Evolutionary conservation across 2,888 invertebrate species (phyloP).

Genomic region (Hyppa rectilinea): DNA sequence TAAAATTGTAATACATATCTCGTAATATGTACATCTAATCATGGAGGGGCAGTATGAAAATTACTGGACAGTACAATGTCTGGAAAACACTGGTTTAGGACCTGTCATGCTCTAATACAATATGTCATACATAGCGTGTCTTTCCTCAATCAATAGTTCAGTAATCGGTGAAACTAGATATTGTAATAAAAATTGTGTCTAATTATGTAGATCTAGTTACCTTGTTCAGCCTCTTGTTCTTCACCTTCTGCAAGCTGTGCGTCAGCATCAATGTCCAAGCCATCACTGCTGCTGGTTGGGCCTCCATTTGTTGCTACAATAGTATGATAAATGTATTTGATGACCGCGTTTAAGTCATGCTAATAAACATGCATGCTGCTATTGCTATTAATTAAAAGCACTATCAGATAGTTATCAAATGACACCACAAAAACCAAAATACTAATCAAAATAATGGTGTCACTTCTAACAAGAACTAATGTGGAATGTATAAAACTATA

Average conservation of each 20-base stretch:
- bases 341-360: constrained; percentile 31
- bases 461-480: constrained; percentile 24
- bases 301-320: constrained; percentile 82
- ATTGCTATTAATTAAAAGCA: neutral
- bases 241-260: constrained; percentile 75
- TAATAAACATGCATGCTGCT: too few species aligned
- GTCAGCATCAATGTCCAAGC: constrained; percentile 79
- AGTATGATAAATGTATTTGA: constrained; percentile 40
- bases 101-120: neutral
- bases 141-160: neutral
- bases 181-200: neutral
- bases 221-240: constrained; percentile 78
- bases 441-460: constrained; percentile 57
- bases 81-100: too few species aligned
- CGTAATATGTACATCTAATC: too few species aligned
- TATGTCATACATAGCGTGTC: neutral
- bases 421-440: constrained; percentile 15
- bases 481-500: neutral
- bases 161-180: neutral
- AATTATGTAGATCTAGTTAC: constrained; percentile 66
- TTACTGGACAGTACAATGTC: too few species aligned
- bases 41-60: too few species aligned
- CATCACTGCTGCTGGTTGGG: constrained; percentile 87
- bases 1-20: too few species aligned
- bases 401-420: neutral